A percentile compares a stretch with the other conserved stretches of the same genome.
phyloP scores from a whole-genome alignment of 2,113 vertebrate genomes.

The Ahaetulla prasina region DNA sequence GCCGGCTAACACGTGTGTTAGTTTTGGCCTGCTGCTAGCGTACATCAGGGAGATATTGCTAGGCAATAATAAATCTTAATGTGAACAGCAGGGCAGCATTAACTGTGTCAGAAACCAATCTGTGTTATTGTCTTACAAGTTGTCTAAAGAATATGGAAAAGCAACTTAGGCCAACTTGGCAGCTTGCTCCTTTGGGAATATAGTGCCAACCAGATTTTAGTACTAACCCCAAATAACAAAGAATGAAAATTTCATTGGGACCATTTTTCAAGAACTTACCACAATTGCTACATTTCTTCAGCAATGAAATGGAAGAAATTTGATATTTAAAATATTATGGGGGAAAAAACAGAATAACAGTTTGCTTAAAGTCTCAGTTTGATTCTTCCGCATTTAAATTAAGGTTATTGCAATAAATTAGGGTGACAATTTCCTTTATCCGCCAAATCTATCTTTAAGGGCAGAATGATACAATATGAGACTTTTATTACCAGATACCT shows the following conservation, averaged over 20 bases:
- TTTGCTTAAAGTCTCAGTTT: not conserved
- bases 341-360: not conserved
- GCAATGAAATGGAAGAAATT: not conserved
- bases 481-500: no score
- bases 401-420: not conserved
- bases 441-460: not conserved
- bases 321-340: not conserved
- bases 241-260: not conserved
- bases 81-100: conserved; percentile 21
- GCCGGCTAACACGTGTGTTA: not conserved
- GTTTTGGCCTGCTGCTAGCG: conserved; percentile 24
- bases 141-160: conserved; percentile 5
- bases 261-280: not conserved
- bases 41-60: conserved; percentile 19
- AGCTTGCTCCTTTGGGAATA: not conserved
- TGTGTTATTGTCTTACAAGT: conserved; percentile 27
- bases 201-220: not conserved
- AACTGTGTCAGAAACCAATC: conserved; percentile 19
- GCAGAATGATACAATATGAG: not conserved
- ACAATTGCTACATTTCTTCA: not conserved
- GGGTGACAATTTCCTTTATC: not conserved
- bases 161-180: not conserved
- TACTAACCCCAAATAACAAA: not conserved
- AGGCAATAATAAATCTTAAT: conserved; percentile 20
- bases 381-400: not conserved